These are phyloP conservation scores for Caradrina clavipalpis DNA, from an alignment of 2,888 invertebrate genomes.

Conservation along the genomic window DNA sequence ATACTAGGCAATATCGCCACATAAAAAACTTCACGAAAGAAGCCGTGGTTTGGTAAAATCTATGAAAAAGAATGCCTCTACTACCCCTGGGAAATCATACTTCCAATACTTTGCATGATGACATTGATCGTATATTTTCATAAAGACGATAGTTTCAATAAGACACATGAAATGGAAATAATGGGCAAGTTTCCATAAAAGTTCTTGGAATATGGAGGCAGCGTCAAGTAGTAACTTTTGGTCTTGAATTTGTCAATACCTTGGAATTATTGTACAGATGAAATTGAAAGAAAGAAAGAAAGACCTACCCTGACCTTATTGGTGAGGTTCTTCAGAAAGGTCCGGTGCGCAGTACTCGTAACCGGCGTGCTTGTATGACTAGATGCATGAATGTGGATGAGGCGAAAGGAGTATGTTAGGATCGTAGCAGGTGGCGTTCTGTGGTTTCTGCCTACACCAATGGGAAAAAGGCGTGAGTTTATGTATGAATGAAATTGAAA, in stretches of 20 bases:
- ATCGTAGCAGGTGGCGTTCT: too few relatives aligned
- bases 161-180: constrained; percentile 53
- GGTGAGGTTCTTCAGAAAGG: too few relatives aligned
- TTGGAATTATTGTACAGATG: background rate
- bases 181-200: constrained; percentile 50
- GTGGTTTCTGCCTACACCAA: too few relatives aligned
- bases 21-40: constrained; percentile 32
- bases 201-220: constrained; percentile 39
- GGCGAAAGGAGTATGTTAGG: too few relatives aligned
- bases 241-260: background rate
- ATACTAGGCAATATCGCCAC: background rate
- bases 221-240: constrained; percentile 7
- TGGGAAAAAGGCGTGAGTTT: too few relatives aligned
- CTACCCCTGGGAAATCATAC: constrained; percentile 78
- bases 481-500: too few relatives aligned
- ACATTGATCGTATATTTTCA: constrained; percentile 76
- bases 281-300: too few relatives aligned
- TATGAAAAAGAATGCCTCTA: constrained; percentile 46
- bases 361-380: too few relatives aligned
- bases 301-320: too few relatives aligned
- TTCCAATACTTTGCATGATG: constrained; percentile 75
- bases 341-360: too few relatives aligned
- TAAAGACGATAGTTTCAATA: constrained; percentile 66
- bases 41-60: constrained; percentile 48
- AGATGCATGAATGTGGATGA: too few relatives aligned